Base-by-base conservation (phyloP, 1,140 invertebrate genomes). In the Drosophila tristis region DNA sequence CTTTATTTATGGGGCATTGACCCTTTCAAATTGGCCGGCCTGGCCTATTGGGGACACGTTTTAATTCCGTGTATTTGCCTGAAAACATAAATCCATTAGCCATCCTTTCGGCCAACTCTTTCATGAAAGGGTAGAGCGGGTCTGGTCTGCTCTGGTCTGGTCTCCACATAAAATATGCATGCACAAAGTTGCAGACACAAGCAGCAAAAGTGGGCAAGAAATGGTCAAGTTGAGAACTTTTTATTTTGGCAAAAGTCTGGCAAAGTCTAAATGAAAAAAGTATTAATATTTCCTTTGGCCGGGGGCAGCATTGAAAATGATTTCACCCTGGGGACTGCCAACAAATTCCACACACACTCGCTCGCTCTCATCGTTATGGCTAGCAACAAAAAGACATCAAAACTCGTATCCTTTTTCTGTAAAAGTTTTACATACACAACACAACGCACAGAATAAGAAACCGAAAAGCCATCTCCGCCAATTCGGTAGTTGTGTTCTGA, bases 201-300 rank as follows among this genome's bases (percentile, higher is more conserved):
- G n/a, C 35, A 13, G 11, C 8, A 39, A 13, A 39, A 39, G 35
- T 39, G 45, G 51, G 47, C 60, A 72, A 73, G 51, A 67, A 78
- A 66, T 77, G 81, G 81, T 81, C 73, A 77, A 86, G 49, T 81
- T 74, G 54, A 49, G 71, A 85, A 85, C 68, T 87, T 87, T 74
- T 49, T 9, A 29, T n/a, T 7, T 54, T 11, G 11, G 11, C 23
- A 23, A 48, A 39, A 15, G 68, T 71, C 68, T 29, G 68, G 60
- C 67, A 86, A 81, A 13, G 26, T 20, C 78, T 87, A 86, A 86
- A 87, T 82, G 82, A 86, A 75, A 39, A 86, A 86, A 82, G 84
- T 89, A 86, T 87, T 82, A 89, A 89, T 87, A 78, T 66, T 70
- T 87, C 66, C 84, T 61, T 74, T 60, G 67, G 78, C 64, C 59